Percentiles rank a stretch among this genome's conserved stretches.
These are phyloP conservation scores for Eupleurogrammus muticus DNA, from an alignment of 2,797 vertebrate genomes.

Conservation along the genomic window DNA sequence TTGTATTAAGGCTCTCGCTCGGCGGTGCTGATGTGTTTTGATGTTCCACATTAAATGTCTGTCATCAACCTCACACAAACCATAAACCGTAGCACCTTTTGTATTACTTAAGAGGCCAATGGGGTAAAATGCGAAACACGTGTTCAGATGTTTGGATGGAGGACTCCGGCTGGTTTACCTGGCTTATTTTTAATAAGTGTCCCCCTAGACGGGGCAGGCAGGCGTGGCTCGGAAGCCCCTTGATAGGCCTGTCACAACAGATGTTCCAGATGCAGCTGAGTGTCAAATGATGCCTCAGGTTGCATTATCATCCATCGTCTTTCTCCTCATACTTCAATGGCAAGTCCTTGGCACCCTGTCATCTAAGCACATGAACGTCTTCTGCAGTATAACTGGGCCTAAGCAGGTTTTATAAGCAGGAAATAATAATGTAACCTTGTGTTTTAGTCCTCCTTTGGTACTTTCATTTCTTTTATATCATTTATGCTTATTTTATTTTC, in stretches of 20 bases:
- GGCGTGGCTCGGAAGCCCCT: slow-evolving; percentile 35
- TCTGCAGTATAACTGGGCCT: slow-evolving; percentile 13
- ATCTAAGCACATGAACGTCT: slow-evolving; percentile 52
- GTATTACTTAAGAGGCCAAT: slow-evolving; percentile 19
- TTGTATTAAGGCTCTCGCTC: slow-evolving; percentile 26
- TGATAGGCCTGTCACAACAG: slow-evolving; percentile 75
- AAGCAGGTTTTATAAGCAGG: slow-evolving; percentile 35
- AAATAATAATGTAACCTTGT: slow-evolving; percentile 42
- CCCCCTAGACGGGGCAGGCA: slow-evolving; percentile 40
- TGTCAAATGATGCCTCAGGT: slow-evolving; percentile 74
- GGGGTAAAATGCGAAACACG: slow-evolving; percentile 51
- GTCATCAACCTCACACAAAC: slow-evolving; percentile 50
- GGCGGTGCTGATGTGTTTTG: slow-evolving; percentile 54
- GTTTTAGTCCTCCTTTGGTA: too few relatives aligned
- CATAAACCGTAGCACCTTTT: slow-evolving; percentile 51
- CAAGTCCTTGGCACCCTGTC: slow-evolving; percentile 61
- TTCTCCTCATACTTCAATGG: slow-evolving; percentile 63
- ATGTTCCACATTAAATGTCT: slow-evolving; percentile 68
- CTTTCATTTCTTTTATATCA: too few relatives aligned
- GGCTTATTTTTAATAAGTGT: slow-evolving; percentile 64
- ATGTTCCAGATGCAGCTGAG: slow-evolving; percentile 79
- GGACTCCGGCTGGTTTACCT: slow-evolving; percentile 56
- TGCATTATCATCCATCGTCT: slow-evolving; percentile 70
- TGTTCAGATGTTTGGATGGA: slow-evolving; percentile 50
- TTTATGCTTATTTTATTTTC: too few relatives aligned